Conservation (phyloP, 2,113 vertebrate species). For the Oryzias curvinotus region DNA sequence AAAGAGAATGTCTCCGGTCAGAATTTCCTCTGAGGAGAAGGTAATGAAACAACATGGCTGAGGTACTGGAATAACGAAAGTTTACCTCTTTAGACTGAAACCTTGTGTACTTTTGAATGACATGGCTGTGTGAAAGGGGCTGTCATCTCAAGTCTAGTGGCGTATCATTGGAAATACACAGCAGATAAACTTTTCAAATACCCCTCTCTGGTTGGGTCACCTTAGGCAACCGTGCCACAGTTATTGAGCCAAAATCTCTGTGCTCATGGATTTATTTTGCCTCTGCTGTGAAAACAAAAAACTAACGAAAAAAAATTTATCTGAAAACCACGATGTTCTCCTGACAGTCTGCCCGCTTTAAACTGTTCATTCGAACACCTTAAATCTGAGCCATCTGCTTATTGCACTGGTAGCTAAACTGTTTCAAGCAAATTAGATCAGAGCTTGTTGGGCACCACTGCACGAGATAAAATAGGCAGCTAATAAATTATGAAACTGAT, state of each 20-base stretch:
- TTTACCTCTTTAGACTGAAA: too few relatives aligned
- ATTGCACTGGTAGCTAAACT: neutral
- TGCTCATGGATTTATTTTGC: constrained; percentile 1
- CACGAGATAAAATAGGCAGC: constrained; percentile 15
- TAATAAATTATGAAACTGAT: constrained; percentile 28
- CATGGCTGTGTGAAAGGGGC: too few relatives aligned
- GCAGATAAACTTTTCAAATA: too few relatives aligned
- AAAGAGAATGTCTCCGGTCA: too few relatives aligned
- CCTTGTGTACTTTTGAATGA: too few relatives aligned
- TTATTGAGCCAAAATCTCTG: neutral
- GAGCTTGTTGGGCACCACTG: neutral
- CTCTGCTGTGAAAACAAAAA: neutral
- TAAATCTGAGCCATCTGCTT: neutral
- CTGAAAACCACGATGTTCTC: neutral
- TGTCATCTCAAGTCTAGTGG: too few relatives aligned
- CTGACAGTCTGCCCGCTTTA: neutral
- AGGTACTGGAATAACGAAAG: too few relatives aligned
- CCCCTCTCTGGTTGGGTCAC: too few relatives aligned
- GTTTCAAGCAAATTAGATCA: constrained; percentile 3
- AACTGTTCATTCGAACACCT: neutral
- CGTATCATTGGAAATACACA: too few relatives aligned
- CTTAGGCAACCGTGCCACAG: too few relatives aligned
- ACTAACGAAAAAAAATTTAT: neutral
- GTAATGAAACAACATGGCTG: too few relatives aligned
- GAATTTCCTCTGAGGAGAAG: too few relatives aligned